Conservation (phyloP, 2,888 invertebrate species). For the Cistogaster globosa region DNA sequence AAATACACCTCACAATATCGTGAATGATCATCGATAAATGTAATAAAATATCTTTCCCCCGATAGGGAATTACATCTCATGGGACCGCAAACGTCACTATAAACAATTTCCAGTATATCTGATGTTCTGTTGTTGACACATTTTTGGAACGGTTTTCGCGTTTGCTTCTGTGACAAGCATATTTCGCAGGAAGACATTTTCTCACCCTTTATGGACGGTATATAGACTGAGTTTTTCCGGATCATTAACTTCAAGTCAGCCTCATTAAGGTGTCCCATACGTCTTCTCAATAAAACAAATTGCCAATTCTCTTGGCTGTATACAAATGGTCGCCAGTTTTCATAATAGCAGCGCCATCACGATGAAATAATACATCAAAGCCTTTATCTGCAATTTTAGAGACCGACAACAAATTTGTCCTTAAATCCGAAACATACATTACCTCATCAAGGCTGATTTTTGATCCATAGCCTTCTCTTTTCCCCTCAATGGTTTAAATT, state of each 20-base stretch:
- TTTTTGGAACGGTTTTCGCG: constrained; percentile 16
- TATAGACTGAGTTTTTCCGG: constrained; percentile 46
- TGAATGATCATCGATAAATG: constrained; percentile 28
- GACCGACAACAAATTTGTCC: constrained; percentile 68
- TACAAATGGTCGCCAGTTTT: constrained; percentile 29
- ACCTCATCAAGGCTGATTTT: constrained; percentile 63
- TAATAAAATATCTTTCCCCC: not conserved
- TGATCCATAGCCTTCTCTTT: constrained; percentile 21
- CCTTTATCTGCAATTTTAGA: constrained; percentile 69
- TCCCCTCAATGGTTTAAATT: constrained; percentile 1
- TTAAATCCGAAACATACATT: constrained; percentile 48
- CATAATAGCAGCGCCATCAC: constrained; percentile 24
- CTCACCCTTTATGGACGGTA: constrained; percentile 33
- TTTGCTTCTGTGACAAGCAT: no score
- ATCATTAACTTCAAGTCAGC: constrained; percentile 54
- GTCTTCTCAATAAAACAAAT: no score
- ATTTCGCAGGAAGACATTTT: constrained; percentile 2
- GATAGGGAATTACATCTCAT: constrained; percentile 48
- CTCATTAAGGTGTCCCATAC: constrained; percentile 64
- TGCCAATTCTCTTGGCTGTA: no score
- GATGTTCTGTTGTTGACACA: constrained; percentile 35
- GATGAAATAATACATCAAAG: constrained; percentile 53
- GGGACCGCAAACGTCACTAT: constrained; percentile 65
- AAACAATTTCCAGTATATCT: constrained; percentile 57
- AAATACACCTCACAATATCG: constrained; percentile 61